phyloP scores from a whole-genome alignment of 2,113 vertebrate species.

The Nothocercus julius region DNA sequence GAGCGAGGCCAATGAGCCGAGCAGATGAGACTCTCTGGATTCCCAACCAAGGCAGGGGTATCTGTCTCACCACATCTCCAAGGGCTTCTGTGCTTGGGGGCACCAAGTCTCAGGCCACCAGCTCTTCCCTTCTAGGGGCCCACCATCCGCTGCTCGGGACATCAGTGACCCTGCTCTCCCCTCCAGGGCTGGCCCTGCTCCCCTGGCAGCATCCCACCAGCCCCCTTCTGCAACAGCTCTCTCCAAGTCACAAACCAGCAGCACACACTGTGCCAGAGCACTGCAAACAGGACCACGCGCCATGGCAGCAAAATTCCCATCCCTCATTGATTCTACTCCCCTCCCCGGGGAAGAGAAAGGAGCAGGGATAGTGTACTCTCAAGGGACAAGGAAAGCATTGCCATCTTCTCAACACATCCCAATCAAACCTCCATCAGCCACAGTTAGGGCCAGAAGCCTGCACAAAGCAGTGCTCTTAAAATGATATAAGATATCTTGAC shows the following conservation, averaged over 20 bases:
- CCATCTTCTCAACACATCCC: background rate
- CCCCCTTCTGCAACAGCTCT: background rate
- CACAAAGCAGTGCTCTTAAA: background rate
- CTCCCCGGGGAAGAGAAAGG: background rate
- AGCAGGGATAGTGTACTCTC: background rate
- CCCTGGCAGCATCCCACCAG: background rate
- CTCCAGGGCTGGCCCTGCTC: background rate
- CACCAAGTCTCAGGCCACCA: background rate
- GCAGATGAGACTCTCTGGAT: background rate
- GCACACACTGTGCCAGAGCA: background rate
- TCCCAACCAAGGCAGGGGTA: accelerated
- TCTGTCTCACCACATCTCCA: background rate
- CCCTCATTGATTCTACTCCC: background rate
- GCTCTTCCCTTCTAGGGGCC: background rate
- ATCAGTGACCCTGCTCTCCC: background rate
- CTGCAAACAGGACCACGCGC: background rate
- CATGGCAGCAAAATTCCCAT: background rate
- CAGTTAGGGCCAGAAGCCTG: background rate
- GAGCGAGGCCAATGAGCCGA: background rate
- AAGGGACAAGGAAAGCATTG: background rate
- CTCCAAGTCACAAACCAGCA: background rate
- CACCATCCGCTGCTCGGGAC: background rate
- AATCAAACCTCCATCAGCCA: background rate
- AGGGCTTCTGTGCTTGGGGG: background rate
- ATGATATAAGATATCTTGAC: background rate